Evolutionary conservation across 1,140 invertebrate species (phyloP).

Genomic region (Dufourea novaeangliae): DNA sequence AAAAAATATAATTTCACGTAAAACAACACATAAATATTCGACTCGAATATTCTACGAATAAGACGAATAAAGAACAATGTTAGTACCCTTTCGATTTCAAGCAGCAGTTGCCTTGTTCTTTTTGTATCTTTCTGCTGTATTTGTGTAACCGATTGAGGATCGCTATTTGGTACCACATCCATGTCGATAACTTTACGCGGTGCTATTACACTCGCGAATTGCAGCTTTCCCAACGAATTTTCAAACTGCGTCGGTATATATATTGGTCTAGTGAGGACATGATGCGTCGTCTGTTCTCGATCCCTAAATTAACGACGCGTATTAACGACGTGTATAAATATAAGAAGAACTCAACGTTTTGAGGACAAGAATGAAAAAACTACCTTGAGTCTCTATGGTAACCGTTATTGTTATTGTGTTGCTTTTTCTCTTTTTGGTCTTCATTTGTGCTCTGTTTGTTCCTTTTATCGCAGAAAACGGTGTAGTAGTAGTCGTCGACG

Average conservation of each 20-base stretch:
- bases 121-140: slow-evolving; percentile 81
- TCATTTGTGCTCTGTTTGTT: slow-evolving; percentile 78
- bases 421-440: slow-evolving; percentile 80
- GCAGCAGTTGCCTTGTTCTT: slow-evolving; percentile 88
- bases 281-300: slow-evolving; percentile 76
- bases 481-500: slow-evolving; percentile 93
- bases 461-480: slow-evolving; percentile 81
- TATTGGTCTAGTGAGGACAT: slow-evolving; percentile 82
- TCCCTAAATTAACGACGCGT: slow-evolving; percentile 64
- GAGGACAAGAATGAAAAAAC: slow-evolving; percentile 17
- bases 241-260: slow-evolving; percentile 94
- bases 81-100: slow-evolving; percentile 89
- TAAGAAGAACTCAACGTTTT: too few relatives aligned
- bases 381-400: slow-evolving; percentile 78
- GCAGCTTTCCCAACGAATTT: slow-evolving; percentile 94
- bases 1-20: slow-evolving; percentile 49
- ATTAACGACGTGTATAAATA: slow-evolving; percentile 19
- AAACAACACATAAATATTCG: neutral
- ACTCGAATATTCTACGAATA: slow-evolving; percentile 8
- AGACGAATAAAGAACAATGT: slow-evolving; percentile 15
- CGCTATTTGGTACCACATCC: slow-evolving; percentile 87
- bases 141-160: slow-evolving; percentile 78
- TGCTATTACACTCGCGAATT: slow-evolving; percentile 94
- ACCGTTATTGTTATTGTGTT: slow-evolving; percentile 72
- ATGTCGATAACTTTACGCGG: slow-evolving; percentile 96